These are phyloP conservation scores for Artibeus jamaicensis DNA, from an alignment of 2,797 vertebrate species.

Conservation along the genomic window DNA sequence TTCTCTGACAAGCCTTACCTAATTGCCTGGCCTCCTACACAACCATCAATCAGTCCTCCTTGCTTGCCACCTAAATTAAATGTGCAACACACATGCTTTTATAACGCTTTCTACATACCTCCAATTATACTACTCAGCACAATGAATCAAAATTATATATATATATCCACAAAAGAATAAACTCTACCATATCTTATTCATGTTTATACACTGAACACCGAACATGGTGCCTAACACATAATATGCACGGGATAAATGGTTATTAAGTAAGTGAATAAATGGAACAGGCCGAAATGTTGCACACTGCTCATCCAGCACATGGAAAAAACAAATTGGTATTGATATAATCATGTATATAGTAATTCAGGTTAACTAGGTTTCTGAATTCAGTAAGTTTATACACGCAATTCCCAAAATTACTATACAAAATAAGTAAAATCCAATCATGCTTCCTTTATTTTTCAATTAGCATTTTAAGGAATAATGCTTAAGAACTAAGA, in stretches of 20 bases:
- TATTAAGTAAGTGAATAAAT: background rate
- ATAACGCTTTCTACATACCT: background rate
- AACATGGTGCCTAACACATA: background rate
- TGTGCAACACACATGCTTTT: background rate
- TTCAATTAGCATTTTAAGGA: background rate
- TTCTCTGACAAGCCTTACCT: background rate
- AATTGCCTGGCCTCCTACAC: background rate
- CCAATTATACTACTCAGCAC: background rate
- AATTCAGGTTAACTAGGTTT: background rate
- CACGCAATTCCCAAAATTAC: slow-evolving; percentile 1
- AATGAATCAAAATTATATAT: background rate
- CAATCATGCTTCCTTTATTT: background rate
- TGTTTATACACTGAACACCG: background rate
- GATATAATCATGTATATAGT: background rate
- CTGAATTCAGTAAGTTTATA: background rate
- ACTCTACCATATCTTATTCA: background rate
- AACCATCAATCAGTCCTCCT: background rate
- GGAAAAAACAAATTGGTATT: background rate
- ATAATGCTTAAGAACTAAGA: background rate
- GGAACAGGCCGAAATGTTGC: background rate
- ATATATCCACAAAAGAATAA: background rate
- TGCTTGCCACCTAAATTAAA: background rate
- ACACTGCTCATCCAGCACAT: background rate
- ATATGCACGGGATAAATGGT: background rate
- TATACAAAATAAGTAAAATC: slow-evolving; percentile 5